Evolutionary conservation across 2,113 vertebrate species (phyloP), one percentile per base, ranked within the genome.

Genomic region (Cinclus mexicanus): DNA sequence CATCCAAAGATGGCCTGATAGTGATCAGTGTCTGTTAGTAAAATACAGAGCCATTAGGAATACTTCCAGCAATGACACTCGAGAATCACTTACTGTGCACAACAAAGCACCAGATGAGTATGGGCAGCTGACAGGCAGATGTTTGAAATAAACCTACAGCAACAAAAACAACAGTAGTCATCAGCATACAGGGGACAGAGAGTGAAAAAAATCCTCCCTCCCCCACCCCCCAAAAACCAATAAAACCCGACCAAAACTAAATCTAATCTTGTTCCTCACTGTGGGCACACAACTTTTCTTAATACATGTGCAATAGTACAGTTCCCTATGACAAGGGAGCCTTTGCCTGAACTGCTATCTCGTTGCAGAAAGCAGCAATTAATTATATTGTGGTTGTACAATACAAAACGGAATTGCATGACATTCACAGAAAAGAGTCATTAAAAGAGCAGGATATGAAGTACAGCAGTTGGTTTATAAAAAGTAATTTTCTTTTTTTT

Each of bases 361-460:
- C 11, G 11, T 24, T 29, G 28, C 52, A 53, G 52, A 53, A 53
- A 53, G 52, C 35, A 77, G 14, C 0, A 0, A 60, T 57, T 39
- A 44, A 44, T 57, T 42, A 29, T 4, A 21, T 8, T 33, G 46
- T 26, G 19, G 29, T 69, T 61, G 11, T 2, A 4, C 46, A 79
- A 50, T 5, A 50, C 31, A 59, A 67, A 93, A 53, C 4, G 55
- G 15, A 95, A 88, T 11, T 64, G 14, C 33, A 61, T 39, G 13
- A 33, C 41, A 46, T 41, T 68, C 16, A 87, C 14, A 64, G 28
- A 81, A 90, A 83, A 70, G 1, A 33, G 9, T 15, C 56, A 35
- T 41, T 70, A 44, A 19, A 74, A 75, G n/a, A n/a, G 13, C 5
- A 82, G 13, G 55, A 63, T 11, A 57, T 26, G 42, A 71, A 84